Base-by-base conservation (phyloP, 2,888 invertebrate genomes). In the Drosophila fungiperda region DNA sequence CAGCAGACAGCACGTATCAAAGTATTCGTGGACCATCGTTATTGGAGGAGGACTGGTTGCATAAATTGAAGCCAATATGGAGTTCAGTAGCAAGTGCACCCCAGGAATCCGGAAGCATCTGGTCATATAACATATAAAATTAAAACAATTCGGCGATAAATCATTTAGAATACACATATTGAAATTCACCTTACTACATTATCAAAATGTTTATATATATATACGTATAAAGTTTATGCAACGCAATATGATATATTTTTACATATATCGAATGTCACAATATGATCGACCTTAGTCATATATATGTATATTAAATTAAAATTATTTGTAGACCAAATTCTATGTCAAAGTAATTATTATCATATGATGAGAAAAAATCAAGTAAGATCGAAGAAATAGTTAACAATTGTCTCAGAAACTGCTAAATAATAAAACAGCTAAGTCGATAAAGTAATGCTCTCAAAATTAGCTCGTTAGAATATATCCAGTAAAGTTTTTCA, bases 321-420 rank as follows among this genome's bases (percentile, higher is more conserved):
- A 65, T 71, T 50, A 55, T 57, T 68, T 73, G 73, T 68, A 26
- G 53, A 73, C 48, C 57, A 73, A 73, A 73, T 73, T 61, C 6
- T 45, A 53, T 58, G 45, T 60, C 23, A 15, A 45, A 23, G 3
- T 20, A 20, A 20, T 20, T 6, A 12, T 42, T 42, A 20, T 45
- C 42, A 12, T 20, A 12, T 7, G 20, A 42, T 6, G 6, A 20
- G 7, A 20, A 12, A 45, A 20, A 1, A 20, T 40, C 40, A n/a
- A 2, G 9, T 17, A 4, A 40, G 1, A n/a, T 29, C 29, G 29
- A 29, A 29, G 29, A 35, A 35, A 35, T 29, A 29, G 29, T 35
- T 12, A 36, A 36, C 36, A 40, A 29, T 6, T 29, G 29, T 17
- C 17, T 17, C 38, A 8, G 38, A 38, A 17, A 38, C 8, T 17